phyloP scores from a whole-genome alignment of 2,113 vertebrate species.

The Eolophus roseicapilla region DNA sequence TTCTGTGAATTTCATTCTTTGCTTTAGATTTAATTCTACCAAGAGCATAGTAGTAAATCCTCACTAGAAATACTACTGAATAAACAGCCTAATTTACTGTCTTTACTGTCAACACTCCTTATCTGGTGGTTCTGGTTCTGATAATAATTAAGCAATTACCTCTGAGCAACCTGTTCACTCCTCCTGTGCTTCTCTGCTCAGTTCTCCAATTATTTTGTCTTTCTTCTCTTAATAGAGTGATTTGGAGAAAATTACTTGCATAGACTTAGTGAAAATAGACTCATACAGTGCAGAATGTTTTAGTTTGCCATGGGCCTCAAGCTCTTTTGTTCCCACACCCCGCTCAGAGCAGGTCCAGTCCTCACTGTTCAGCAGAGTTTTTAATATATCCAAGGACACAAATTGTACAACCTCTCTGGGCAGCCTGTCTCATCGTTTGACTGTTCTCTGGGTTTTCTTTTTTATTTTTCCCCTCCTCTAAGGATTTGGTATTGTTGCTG shows the following conservation, averaged over 20 bases:
- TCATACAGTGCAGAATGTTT: neutral
- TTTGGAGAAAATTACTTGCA: slow-evolving; percentile 7
- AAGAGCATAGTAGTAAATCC: neutral
- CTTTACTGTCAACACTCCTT: neutral
- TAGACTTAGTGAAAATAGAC: neutral
- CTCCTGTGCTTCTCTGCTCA: neutral
- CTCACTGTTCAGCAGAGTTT: neutral
- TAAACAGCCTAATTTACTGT: neutral
- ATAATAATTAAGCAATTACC: slow-evolving; percentile 35
- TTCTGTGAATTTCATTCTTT: neutral
- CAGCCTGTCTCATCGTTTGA: neutral
- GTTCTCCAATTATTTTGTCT: slow-evolving; percentile 23
- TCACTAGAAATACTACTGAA: slow-evolving; percentile 1
- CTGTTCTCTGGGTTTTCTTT: neutral
- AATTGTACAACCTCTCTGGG: neutral
- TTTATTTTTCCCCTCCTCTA: neutral
- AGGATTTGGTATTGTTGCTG: neutral
- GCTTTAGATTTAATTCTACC: neutral
- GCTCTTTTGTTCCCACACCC: neutral
- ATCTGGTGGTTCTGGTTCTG: slow-evolving; percentile 14
- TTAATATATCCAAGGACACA: neutral
- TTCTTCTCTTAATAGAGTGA: neutral
- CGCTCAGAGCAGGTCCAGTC: neutral
- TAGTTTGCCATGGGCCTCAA: neutral
- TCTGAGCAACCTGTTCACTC: neutral